Base-by-base conservation (phyloP, 2,888 invertebrate genomes). In the Dermolepida albohirtum region DNA sequence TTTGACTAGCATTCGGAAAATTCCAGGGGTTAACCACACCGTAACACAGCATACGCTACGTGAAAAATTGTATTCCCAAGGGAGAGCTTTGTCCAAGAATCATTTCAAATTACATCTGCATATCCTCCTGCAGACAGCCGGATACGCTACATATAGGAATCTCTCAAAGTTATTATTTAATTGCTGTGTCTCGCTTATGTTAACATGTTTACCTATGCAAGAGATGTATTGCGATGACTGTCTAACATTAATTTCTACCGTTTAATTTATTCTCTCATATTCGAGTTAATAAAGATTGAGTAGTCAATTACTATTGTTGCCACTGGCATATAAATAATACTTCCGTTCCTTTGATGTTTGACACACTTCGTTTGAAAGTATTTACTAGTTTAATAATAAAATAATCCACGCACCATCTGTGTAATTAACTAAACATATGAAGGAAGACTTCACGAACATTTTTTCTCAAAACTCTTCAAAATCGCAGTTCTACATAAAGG, bases 291-390 rank as follows among this genome's bases (percentile, higher is more conserved):
- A 59, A 59, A 59, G 44, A 59, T 44, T 43, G 29, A 59, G 59
- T 59, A 17, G 59, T 43, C 59, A 59, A 59, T 59, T 59, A 59
- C 59, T 44, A 59, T 44, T 59, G 44, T 59, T 59, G 34, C 10
- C 10, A 7, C 10, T 34, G 10, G 34, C 34, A 8, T 34, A 34
- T 34, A 34, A 34, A 34, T 34, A 34, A 34, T 2, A 6, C 10
- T 34, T 34, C 34, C 6, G 34, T 10, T 34, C 6, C 34, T 34
- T 34, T 34, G 34, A 34, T 34, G 8, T 34, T 34, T 10, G 34
- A 34, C 34, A 34, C 10, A 10, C 34, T 34, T 8, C 34, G 34
- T 34, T 34, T 34, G 34, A 34, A 34, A 34, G 6, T 34, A 34
- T 34, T 10, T 34, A 34, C 2, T 34, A 34, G 8, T 8, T 6